Base-by-base conservation (phyloP, 2,888 invertebrate species). In the Podotricha telesiphe region DNA sequence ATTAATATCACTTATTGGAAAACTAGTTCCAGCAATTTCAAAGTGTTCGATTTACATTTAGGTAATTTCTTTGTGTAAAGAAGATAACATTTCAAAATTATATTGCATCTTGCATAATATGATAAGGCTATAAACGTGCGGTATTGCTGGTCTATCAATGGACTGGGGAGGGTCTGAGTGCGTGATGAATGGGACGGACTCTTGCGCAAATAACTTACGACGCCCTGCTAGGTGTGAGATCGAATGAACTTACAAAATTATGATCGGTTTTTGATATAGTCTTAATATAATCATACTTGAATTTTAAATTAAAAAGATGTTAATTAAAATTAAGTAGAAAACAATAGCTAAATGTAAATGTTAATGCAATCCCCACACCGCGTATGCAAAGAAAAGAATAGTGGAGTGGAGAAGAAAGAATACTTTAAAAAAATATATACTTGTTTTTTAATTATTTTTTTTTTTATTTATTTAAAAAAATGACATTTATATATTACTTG, bases 141-240 rank as follows among this genome's bases (percentile, higher is more conserved):
- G 64, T 72, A 69, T 75, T 76, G 73, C 72, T 74, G 76, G 77
- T 86, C 86, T 87, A 87, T 88, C 86, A 87, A 85, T 85, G 83
- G 75, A 74, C 78, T 80, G 82, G 85, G 80, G 78, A 76, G 77
- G 78, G 83, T 77, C 80, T 80, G 80, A 81, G 81, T 82, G 80
- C 89, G 91, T 91, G 91, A 89, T 82, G 86, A 82, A 88, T 87
- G 89, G 89, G 90, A 87, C 81, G 88, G 80, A 75, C 79, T 80
- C 81, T 89, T 86, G 86, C 85, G 83, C 85, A 87, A 87, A 73
- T 19, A 68, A 65, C 72, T 76, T 75, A 75, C 75, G 76, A 75
- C 76, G 77, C 77, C 76, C 74, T 74, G 70, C 67, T 45, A 70
- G 53, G 45, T 67, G 55, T 59, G 59, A 69, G 68, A 72, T 65